A percentile compares a stretch with the other conserved stretches of the same genome.
Evolutionary conservation across 2,113 vertebrate genomes (phyloP).

Genomic region (Merops nubicus): DNA sequence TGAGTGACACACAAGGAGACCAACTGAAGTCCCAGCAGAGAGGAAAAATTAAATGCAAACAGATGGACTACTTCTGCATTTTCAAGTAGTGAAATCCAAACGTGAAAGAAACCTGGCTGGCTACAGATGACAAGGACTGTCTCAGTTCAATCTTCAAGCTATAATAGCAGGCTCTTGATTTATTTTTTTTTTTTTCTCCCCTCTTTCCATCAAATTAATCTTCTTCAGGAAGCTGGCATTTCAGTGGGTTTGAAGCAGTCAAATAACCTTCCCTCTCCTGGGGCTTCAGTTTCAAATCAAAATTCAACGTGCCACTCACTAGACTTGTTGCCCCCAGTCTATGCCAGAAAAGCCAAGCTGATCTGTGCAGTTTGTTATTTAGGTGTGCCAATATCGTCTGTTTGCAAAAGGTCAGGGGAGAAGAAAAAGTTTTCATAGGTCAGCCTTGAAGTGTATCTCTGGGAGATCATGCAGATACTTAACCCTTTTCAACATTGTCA

Average conservation of each 20-base stretch:
- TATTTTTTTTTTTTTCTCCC: not conserved
- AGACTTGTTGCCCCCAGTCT: conserved; percentile 44
- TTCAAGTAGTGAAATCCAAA: conserved; percentile 33
- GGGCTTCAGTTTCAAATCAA: conserved; percentile 40
- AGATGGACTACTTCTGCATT: conserved; percentile 61
- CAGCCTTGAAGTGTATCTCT: not conserved
- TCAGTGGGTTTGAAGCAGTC: conserved; percentile 19
- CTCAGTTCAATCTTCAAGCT: conserved; percentile 14
- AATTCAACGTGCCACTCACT: conserved; percentile 32
- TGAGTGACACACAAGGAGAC: not conserved
- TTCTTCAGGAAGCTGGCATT: not conserved
- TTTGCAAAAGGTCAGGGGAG: not conserved
- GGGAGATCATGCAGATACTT: not conserved
- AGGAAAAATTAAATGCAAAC: conserved; percentile 50
- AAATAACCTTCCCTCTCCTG: conserved; percentile 33
- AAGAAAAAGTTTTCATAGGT: not conserved
- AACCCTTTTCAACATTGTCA: not conserved
- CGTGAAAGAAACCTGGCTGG: not conserved
- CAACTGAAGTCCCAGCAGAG: conserved; percentile 30
- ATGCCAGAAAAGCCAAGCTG: not conserved
- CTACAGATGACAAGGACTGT: conserved; percentile 40
- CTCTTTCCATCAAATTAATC: not conserved
- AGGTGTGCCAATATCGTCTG: not conserved
- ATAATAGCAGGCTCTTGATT: not conserved
- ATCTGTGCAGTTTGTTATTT: not conserved